Conservation (phyloP, 2,797 vertebrate species). For the Rhabdomys pumilio region DNA sequence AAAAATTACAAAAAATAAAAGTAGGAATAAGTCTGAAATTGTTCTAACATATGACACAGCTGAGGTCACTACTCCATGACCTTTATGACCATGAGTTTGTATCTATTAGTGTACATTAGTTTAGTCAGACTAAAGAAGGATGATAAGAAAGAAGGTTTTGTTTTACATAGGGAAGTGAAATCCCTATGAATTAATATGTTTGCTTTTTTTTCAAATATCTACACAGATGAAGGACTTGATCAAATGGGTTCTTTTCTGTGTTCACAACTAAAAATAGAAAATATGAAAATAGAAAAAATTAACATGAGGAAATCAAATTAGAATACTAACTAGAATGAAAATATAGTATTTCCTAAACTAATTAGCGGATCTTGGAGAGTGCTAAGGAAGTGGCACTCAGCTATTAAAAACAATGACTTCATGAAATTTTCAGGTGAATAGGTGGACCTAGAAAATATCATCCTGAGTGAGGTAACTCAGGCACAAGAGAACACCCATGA, state of each 20-base stretch:
- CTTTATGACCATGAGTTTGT: constrained; percentile 58
- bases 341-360: not conserved
- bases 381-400: not conserved
- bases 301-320: constrained; percentile 16
- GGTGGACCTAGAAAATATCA: too few relatives aligned
- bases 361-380: constrained; percentile 52
- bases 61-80: not conserved
- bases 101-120: constrained; percentile 73
- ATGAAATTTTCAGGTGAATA: too few relatives aligned
- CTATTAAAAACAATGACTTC: too few relatives aligned
- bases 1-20: not conserved
- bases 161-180: constrained; percentile 70
- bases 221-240: constrained; percentile 76
- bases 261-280: constrained; percentile 71
- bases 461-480: too few relatives aligned
- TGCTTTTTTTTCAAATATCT: constrained; percentile 72
- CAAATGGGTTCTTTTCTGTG: constrained; percentile 68
- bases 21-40: not conserved
- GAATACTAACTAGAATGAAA: constrained; percentile 21
- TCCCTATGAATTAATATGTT: constrained; percentile 44
- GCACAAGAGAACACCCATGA: too few relatives aligned
- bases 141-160: constrained; percentile 67
- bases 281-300: constrained; percentile 14
- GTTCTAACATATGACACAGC: constrained; percentile 44
- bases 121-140: constrained; percentile 69